Percentiles rank a stretch among this genome's conserved stretches.
phyloP scores from a whole-genome alignment of 1,140 invertebrate genomes.

The Acromyrmex echinatior region DNA sequence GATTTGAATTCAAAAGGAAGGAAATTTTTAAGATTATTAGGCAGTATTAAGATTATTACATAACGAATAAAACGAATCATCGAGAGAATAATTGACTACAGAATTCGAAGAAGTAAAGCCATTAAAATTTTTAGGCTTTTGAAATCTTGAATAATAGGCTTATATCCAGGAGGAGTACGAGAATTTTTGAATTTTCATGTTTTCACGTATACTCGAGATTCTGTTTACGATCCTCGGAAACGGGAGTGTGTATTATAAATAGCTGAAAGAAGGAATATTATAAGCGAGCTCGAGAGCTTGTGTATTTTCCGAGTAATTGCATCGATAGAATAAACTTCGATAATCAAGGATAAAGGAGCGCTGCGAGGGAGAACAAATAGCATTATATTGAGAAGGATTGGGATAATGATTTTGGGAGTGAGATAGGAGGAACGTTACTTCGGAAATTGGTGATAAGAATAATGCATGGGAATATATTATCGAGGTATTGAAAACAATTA shows the following conservation, averaged over 20 bases:
- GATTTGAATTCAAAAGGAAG: neutral
- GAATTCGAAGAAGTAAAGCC: neutral
- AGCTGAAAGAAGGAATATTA: slow-evolving; percentile 36
- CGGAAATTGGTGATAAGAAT: neutral
- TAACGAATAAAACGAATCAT: neutral
- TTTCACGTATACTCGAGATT: neutral
- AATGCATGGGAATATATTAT: slow-evolving; percentile 21
- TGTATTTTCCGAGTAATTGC: slow-evolving; percentile 30
- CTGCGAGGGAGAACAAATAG: neutral
- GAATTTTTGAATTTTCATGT: slow-evolving; percentile 1
- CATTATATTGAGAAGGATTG: neutral
- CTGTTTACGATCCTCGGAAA: neutral
- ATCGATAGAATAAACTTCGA: slow-evolving; percentile 8
- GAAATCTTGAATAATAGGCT: neutral
- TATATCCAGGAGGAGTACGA: neutral
- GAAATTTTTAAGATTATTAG: neutral
- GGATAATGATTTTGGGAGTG: neutral
- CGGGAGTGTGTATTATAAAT: neutral
- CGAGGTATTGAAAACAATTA: slow-evolving; percentile 66
- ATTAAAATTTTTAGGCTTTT: neutral
- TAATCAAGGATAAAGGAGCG: neutral
- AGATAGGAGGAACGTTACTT: slow-evolving; percentile 20
- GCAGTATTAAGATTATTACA: too few species aligned
- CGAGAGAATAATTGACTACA: neutral
- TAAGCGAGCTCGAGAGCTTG: neutral